Conservation (phyloP, 1,140 invertebrate genomes). For the Zaprionus tsacasi region DNA sequence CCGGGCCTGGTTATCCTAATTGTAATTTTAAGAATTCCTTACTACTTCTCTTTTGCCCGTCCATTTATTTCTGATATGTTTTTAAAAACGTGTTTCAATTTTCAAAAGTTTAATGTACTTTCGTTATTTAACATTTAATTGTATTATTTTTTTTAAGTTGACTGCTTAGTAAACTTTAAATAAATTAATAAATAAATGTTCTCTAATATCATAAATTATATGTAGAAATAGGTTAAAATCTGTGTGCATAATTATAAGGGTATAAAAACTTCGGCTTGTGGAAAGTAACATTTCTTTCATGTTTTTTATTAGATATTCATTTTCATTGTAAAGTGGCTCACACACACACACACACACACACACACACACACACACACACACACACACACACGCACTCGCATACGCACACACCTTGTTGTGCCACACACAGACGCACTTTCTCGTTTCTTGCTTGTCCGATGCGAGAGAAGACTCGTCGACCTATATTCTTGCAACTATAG, state of each 20-base stretch:
- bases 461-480: conserved; percentile 48
- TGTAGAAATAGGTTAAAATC: too few relatives aligned
- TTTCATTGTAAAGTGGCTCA: conserved; percentile 35
- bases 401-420: not conserved
- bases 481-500: conserved; percentile 65
- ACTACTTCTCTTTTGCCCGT: too few relatives aligned
- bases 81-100: too few relatives aligned
- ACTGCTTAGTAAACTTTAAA: too few relatives aligned
- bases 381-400: not conserved
- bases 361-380: not conserved
- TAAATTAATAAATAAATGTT: too few relatives aligned
- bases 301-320: conserved; percentile 39
- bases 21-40: too few relatives aligned
- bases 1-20: too few relatives aligned
- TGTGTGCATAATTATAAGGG: not conserved
- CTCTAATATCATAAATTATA: too few relatives aligned
- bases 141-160: too few relatives aligned
- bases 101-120: too few relatives aligned
- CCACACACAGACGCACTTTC: conserved; percentile 56
- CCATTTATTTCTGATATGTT: too few relatives aligned
- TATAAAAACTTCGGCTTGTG: not conserved
- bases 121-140: too few relatives aligned
- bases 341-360: not conserved
- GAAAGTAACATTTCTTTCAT: conserved; percentile 6
- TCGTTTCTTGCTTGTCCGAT: conserved; percentile 59